A percentile compares a stretch with the other conserved stretches of the same genome.
phyloP scores from a whole-genome alignment of 2,113 vertebrate genomes.

The Pogonocichla stellata region DNA sequence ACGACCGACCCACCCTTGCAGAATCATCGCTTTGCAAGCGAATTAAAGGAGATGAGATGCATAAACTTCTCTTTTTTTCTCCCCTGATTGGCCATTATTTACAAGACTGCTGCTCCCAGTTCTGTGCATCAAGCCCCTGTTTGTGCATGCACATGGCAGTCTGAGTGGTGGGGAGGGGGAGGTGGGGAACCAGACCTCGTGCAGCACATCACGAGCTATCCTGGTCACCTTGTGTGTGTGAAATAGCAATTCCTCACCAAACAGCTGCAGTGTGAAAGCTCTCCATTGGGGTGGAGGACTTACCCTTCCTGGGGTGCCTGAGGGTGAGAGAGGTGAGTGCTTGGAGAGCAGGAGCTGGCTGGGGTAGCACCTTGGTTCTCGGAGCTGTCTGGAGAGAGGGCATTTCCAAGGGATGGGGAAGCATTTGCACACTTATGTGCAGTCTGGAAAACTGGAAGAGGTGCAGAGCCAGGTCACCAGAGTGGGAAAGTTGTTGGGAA shows the following conservation, averaged over 20 bases:
- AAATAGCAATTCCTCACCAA: neutral
- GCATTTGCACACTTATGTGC: neutral
- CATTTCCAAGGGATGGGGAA: neutral
- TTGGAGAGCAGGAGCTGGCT: neutral
- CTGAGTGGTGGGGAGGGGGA: neutral
- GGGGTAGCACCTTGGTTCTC: neutral
- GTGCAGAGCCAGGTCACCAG: neutral
- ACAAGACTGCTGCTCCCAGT: neutral
- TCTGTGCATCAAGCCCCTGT: neutral
- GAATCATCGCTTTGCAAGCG: neutral
- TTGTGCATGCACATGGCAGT: neutral
- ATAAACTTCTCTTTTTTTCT: neutral
- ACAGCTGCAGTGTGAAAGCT: neutral
- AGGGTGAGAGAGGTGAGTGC: neutral
- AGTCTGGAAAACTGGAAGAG: neutral
- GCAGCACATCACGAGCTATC: accelerated
- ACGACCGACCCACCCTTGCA: constrained; percentile 7
- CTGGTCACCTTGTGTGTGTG: neutral
- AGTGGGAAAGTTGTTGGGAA: neutral
- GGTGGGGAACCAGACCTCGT: accelerated
- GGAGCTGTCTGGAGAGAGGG: neutral
- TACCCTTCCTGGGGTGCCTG: neutral
- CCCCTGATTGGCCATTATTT: constrained; percentile 12
- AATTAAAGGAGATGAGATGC: constrained; percentile 44
- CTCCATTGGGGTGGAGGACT: neutral